Percentiles rank a stretch among this genome's conserved stretches.
Evolutionary conservation across 2,797 vertebrate species (phyloP).

Genomic region (Serranus cabrilla): DNA sequence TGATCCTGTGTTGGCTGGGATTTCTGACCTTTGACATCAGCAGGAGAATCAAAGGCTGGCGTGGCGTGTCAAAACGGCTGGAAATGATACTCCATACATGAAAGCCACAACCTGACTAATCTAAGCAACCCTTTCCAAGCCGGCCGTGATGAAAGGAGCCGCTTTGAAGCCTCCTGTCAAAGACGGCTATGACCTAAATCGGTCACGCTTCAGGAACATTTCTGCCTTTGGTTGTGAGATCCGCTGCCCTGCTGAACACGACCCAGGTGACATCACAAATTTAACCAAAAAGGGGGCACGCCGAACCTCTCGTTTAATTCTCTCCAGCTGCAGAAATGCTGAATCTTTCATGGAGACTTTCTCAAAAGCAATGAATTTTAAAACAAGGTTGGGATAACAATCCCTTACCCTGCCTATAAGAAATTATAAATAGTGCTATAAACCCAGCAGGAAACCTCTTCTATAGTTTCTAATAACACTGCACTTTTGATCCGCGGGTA

Average conservation of each 20-base stretch:
- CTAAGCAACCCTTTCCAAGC: conserved; percentile 36
- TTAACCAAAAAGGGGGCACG: conserved; percentile 6
- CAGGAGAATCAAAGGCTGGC: conserved; percentile 65
- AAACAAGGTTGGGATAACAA: conserved; percentile 68
- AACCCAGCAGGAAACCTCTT: conserved; percentile 48
- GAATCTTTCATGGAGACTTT: conserved; percentile 72
- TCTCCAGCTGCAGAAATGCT: conserved; percentile 68
- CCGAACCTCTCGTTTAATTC: conserved; percentile 57
- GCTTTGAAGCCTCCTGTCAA: conserved; percentile 72
- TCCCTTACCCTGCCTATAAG: conserved; percentile 44
- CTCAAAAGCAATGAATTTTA: conserved; percentile 74
- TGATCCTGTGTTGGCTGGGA: conserved; percentile 59
- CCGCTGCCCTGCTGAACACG: conserved; percentile 47
- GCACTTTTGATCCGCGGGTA: conserved; percentile 65
- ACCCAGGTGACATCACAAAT: conserved; percentile 65
- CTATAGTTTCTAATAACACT: conserved; percentile 73
- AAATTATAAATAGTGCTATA: conserved; percentile 51
- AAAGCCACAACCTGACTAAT: conserved; percentile 64
- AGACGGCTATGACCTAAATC: conserved; percentile 53
- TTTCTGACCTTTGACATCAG: conserved; percentile 72
- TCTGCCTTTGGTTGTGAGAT: conserved; percentile 28
- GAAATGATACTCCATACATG: conserved; percentile 64
- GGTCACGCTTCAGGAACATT: conserved; percentile 59
- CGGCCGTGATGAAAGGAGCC: conserved; percentile 58
- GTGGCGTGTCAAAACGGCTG: conserved; percentile 48